A percentile compares a stretch with the other conserved stretches of the same genome.
Evolutionary conservation across 1,140 invertebrate genomes (phyloP).

Genomic region (Aphis gossypii): DNA sequence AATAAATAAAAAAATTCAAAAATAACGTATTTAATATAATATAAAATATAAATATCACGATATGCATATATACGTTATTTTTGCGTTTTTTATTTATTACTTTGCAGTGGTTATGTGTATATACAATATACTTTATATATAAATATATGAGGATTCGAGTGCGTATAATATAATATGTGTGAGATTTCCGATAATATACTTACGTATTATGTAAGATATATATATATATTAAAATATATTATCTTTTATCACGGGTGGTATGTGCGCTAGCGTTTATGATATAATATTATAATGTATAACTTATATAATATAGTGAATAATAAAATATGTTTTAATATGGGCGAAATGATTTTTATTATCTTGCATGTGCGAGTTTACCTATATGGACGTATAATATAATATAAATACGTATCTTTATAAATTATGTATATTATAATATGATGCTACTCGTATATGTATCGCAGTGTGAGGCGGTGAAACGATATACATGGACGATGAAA

Average conservation of each 20-base stretch:
- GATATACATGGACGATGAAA: not conserved
- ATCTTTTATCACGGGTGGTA: not conserved
- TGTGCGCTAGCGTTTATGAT: not conserved
- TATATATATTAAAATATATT: not conserved
- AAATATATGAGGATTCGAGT: not conserved
- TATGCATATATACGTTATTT: no score
- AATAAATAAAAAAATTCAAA: not conserved
- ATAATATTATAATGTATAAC: not conserved
- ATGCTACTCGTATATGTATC: not conserved
- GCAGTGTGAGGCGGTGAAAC: not conserved
- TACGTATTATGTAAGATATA: no score
- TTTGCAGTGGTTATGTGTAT: no score
- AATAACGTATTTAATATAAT: not conserved
- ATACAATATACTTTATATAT: not conserved
- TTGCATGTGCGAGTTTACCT: not conserved
- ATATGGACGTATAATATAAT: not conserved
- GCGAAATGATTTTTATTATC: not conserved
- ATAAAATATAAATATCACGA: no score
- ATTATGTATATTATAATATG: not conserved
- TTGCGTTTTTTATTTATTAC: no score
- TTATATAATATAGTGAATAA: not conserved
- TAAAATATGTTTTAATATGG: not conserved
- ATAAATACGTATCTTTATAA: not conserved
- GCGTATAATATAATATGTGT: not conserved
- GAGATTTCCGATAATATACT: no score